Evolutionary conservation across 1,140 invertebrate genomes (phyloP).

Genomic region (Diuraphis noxia): DNA sequence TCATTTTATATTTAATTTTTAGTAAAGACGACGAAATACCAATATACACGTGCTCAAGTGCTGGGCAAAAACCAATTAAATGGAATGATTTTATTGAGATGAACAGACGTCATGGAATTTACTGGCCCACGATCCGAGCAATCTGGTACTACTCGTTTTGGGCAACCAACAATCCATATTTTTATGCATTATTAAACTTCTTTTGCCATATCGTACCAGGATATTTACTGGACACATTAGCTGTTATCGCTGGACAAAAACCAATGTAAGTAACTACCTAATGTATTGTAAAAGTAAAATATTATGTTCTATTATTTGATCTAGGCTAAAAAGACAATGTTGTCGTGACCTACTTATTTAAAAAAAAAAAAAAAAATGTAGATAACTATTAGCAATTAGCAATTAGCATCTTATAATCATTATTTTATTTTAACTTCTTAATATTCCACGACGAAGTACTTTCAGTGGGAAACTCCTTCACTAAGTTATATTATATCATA

Average conservation of each 20-base stretch:
- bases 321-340: too few species aligned
- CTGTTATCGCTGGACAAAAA: constrained; percentile 59
- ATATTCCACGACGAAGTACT: too few species aligned
- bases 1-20: neutral
- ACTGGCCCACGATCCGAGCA: constrained; percentile 61
- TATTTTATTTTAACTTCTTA: too few species aligned
- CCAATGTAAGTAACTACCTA: constrained; percentile 59
- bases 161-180: constrained; percentile 61
- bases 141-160: constrained; percentile 66
- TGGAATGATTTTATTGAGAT: constrained; percentile 66
- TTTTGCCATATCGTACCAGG: constrained; percentile 62
- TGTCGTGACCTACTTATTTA: too few species aligned
- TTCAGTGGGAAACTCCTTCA: too few species aligned
- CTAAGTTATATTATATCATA: too few species aligned
- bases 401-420: too few species aligned
- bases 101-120: constrained; percentile 51
- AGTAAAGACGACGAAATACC: constrained; percentile 56
- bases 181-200: constrained; percentile 62
- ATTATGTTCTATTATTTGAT: neutral
- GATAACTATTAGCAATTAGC: too few species aligned
- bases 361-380: too few species aligned
- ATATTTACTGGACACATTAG: constrained; percentile 59
- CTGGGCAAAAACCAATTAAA: constrained; percentile 68
- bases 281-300: neutral
- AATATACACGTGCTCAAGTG: constrained; percentile 75